A percentile compares a stretch with the other conserved stretches of the same genome.
Conservation (phyloP, 2,113 vertebrate species). For the Apeltes quadracus region DNA sequence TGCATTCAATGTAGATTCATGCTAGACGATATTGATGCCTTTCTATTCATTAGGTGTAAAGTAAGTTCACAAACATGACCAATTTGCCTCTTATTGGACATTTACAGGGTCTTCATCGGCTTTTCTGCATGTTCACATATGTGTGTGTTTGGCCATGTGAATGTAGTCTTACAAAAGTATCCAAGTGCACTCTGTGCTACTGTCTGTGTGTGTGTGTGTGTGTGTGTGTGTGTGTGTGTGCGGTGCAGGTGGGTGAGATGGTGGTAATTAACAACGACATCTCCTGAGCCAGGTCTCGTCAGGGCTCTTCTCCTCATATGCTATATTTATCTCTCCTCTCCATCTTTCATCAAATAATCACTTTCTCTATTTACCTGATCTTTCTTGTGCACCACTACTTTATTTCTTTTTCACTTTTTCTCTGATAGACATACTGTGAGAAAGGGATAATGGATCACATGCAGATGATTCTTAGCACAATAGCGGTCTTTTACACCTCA, state of each 20-base stretch:
- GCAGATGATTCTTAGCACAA: constrained; percentile 30
- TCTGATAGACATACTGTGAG: constrained; percentile 39
- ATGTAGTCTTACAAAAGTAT: constrained; percentile 9
- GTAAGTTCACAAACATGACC: neutral
- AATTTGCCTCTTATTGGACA: too few species aligned
- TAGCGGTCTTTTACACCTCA: constrained; percentile 34
- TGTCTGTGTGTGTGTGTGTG: constrained; percentile 9
- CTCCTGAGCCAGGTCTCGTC: constrained; percentile 74
- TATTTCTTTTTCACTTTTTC: constrained; percentile 43
- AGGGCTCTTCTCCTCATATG: constrained; percentile 56
- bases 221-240: constrained; percentile 31
- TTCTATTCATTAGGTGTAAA: neutral
- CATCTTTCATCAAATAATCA: constrained; percentile 72
- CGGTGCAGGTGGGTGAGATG: constrained; percentile 69
- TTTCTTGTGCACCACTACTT: constrained; percentile 2
- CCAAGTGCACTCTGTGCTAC: constrained; percentile 9
- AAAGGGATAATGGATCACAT: constrained; percentile 36
- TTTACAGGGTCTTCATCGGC: neutral
- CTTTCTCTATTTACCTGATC: constrained; percentile 65
- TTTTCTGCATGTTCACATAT: neutral
- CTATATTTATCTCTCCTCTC: constrained; percentile 68
- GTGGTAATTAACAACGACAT: constrained; percentile 75
- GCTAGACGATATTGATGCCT: neutral
- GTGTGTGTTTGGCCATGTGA: constrained; percentile 1
- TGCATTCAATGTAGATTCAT: neutral